These are phyloP conservation scores for Ochropleura leucogaster DNA, from an alignment of 2,888 invertebrate genomes.

Conservation along the genomic window DNA sequence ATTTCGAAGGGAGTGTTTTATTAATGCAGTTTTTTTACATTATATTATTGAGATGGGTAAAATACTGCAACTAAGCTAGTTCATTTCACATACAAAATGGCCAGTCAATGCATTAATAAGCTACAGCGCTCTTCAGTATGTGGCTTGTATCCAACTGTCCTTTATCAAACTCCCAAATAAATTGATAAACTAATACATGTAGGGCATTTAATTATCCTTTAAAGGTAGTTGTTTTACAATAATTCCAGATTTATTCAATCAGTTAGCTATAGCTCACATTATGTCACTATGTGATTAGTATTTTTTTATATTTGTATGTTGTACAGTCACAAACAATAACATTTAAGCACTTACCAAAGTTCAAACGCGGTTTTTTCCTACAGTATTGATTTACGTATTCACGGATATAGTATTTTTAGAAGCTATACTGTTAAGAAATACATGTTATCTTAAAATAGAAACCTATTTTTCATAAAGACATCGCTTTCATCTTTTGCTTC, in stretches of 20 bases:
- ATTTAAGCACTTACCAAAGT: too few relatives aligned
- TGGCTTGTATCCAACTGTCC: constrained; percentile 38
- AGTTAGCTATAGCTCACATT: not conserved
- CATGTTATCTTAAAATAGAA: too few relatives aligned
- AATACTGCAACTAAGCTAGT: constrained; percentile 33
- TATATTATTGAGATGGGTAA: constrained; percentile 4
- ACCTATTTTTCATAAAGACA: too few relatives aligned
- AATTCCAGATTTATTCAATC: not conserved
- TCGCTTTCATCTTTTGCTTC: too few relatives aligned
- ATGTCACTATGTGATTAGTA: too few relatives aligned
- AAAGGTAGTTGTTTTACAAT: constrained; percentile 8
- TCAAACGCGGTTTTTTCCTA: too few relatives aligned
- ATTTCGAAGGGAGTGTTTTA: constrained; percentile 14
- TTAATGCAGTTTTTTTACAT: constrained; percentile 20
- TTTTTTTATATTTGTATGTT: too few relatives aligned
- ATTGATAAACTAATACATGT: constrained; percentile 21
- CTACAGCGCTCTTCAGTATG: constrained; percentile 27
- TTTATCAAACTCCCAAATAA: constrained; percentile 28
- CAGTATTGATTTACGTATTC: too few relatives aligned
- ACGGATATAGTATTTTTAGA: too few relatives aligned
- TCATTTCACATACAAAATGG: constrained; percentile 26
- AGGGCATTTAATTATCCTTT: constrained; percentile 4
- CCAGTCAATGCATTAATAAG: constrained; percentile 13
- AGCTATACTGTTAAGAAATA: too few relatives aligned
- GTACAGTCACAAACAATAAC: too few relatives aligned